These are phyloP conservation scores for Hololepta plana DNA, from an alignment of 2,888 invertebrate species.

Conservation along the genomic window DNA sequence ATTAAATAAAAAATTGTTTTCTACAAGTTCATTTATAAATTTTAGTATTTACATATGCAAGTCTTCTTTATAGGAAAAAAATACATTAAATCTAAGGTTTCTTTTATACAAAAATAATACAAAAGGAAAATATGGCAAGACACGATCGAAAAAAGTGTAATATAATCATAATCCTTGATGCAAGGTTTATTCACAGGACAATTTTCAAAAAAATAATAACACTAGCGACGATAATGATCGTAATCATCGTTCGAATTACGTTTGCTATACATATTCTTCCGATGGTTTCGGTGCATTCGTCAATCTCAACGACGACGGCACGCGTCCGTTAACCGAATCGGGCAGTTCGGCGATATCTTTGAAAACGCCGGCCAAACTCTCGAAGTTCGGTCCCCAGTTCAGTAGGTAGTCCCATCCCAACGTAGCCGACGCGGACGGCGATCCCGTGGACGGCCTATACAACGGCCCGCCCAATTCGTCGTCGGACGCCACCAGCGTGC, in stretches of 20 bases:
- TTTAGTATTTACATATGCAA: constrained; percentile 20
- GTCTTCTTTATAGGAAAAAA: constrained; percentile 15
- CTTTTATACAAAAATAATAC: constrained; percentile 16
- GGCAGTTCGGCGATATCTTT: constrained; percentile 92
- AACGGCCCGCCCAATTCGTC: constrained; percentile 69
- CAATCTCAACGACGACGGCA: constrained; percentile 53
- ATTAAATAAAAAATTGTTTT: constrained; percentile 12
- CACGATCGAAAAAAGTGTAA: too few species aligned
- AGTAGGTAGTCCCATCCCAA: constrained; percentile 88
- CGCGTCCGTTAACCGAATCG: constrained; percentile 57
- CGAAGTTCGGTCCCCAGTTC: constrained; percentile 94
- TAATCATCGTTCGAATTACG: constrained; percentile 12
- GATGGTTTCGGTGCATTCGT: constrained; percentile 72
- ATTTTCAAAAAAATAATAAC: constrained; percentile 10
- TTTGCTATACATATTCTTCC: constrained; percentile 65
- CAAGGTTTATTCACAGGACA: constrained; percentile 18
- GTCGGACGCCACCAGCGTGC: constrained; percentile 85
- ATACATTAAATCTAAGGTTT: constrained; percentile 14
- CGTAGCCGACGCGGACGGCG: constrained; percentile 51
- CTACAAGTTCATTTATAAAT: constrained; percentile 14
- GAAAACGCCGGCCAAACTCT: constrained; percentile 87
- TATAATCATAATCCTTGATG: constrained; percentile 25
- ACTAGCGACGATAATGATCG: constrained; percentile 8
- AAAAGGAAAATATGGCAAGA: constrained; percentile 23
- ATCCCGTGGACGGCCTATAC: constrained; percentile 59